Percentiles rank a stretch among this genome's conserved stretches.
These are phyloP conservation scores for Rambutsinella grinnellia DNA, from an alignment of 2,888 invertebrate genomes.

Conservation along the genomic window DNA sequence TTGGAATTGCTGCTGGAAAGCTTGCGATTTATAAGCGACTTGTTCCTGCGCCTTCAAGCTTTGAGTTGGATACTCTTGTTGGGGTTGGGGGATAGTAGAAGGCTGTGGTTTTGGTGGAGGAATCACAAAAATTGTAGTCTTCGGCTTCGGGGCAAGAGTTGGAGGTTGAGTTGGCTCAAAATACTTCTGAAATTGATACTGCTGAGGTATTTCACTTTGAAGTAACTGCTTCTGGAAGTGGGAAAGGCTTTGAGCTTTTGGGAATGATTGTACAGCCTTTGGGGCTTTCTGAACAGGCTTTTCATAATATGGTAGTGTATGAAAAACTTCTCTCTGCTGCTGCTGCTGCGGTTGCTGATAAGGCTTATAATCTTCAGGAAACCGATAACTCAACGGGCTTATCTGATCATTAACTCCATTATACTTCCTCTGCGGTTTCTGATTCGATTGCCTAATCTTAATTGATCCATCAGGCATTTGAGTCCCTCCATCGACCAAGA, in stretches of 20 bases:
- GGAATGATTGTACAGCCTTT: neutral
- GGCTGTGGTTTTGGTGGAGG: neutral
- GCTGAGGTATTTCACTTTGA: neutral
- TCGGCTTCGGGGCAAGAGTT: neutral
- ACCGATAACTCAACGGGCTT: conserved; percentile 14
- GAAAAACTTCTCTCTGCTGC: neutral
- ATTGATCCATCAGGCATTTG: conserved; percentile 15
- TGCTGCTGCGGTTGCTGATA: conserved; percentile 5
- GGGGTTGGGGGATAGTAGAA: neutral
- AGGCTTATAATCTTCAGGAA: conserved; percentile 9
- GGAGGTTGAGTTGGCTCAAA: neutral
- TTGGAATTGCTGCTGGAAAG: conserved; percentile 24
- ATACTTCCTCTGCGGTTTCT: conserved; percentile 18
- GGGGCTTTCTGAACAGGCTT: conserved; percentile 1
- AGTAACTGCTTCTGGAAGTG: conserved; percentile 13
- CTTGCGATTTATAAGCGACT: conserved; percentile 8
- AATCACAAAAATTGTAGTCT: neutral
- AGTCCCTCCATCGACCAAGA: conserved; percentile 31
- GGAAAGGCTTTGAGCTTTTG: neutral
- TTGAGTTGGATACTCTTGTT: neutral
- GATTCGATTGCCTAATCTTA: neutral
- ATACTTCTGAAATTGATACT: neutral
- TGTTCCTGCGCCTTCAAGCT: neutral
- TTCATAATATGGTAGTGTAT: neutral
- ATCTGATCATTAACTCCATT: conserved; percentile 1